phyloP scores from a whole-genome alignment of 2,888 invertebrate genomes.

The Drosophila dives region DNA sequence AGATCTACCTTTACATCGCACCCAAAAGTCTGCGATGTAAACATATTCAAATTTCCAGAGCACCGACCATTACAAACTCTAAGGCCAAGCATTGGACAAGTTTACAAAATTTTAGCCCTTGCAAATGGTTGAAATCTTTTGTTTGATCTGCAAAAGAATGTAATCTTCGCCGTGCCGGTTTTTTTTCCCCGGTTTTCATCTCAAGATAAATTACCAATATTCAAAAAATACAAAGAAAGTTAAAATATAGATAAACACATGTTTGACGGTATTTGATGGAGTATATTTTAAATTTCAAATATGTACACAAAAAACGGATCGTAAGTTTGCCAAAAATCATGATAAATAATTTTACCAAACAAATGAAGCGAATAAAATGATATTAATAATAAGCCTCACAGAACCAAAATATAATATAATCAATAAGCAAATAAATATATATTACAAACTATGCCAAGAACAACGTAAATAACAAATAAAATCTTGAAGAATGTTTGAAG shows the following conservation, averaged over 20 bases:
- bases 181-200: background rate
- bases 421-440: slow-evolving; percentile 5
- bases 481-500: slow-evolving; percentile 5
- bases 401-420: slow-evolving; percentile 20
- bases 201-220: slow-evolving; percentile 4
- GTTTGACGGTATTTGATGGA: slow-evolving; percentile 1
- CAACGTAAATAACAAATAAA: slow-evolving; percentile 19
- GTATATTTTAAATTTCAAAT: slow-evolving; percentile 46
- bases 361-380: no score
- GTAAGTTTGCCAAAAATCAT: slow-evolving; percentile 26
- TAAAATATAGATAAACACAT: background rate
- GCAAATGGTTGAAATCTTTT: background rate
- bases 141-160: background rate
- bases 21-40: no score
- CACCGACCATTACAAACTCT: no score
- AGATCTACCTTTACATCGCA: no score
- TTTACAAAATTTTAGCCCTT: background rate
- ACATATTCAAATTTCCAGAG: no score
- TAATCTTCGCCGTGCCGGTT: no score
- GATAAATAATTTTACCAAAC: slow-evolving; percentile 30
- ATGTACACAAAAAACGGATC: slow-evolving; percentile 42
- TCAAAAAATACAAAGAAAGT: background rate
- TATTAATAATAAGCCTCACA: slow-evolving; percentile 25
- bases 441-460: slow-evolving; percentile 1
- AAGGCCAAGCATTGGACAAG: no score